phyloP scores from a whole-genome alignment of 2,888 invertebrate species.

The Lasius fuliginosus region DNA sequence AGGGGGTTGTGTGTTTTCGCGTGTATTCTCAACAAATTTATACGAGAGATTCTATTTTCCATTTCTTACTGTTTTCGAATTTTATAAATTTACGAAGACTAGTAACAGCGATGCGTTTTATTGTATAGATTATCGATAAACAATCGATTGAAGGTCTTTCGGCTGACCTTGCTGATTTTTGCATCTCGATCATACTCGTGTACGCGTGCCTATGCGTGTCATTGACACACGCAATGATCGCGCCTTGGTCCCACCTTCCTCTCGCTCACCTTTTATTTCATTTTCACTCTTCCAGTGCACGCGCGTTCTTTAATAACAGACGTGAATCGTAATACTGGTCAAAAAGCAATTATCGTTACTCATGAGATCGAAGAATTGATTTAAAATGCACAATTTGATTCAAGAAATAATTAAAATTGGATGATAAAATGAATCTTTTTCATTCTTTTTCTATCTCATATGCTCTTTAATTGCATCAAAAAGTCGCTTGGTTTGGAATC shows the following conservation, averaged over 20 bases:
- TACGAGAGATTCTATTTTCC: neutral
- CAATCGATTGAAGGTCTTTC: constrained; percentile 30
- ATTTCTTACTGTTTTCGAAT: neutral
- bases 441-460: neutral
- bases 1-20: too few species aligned
- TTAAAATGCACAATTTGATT: neutral
- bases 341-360: constrained; percentile 34
- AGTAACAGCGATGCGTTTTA: neutral
- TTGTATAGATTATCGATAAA: constrained; percentile 6
- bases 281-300: constrained; percentile 17
- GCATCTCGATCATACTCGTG: neutral
- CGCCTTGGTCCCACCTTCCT: neutral
- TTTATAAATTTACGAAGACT: neutral
- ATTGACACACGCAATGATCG: constrained; percentile 21
- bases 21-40: neutral
- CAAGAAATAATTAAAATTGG: neutral
- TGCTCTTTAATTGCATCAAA: neutral
- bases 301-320: constrained; percentile 32
- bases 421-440: neutral
- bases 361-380: constrained; percentile 24
- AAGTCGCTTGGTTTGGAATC: neutral
- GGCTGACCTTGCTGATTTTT: neutral
- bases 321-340: neutral
- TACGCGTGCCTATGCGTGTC: constrained; percentile 11
- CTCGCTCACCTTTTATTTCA: constrained; percentile 6